Evolutionary conservation across 2,888 invertebrate genomes (phyloP).

Genomic region (Oscheius sp.): DNA sequence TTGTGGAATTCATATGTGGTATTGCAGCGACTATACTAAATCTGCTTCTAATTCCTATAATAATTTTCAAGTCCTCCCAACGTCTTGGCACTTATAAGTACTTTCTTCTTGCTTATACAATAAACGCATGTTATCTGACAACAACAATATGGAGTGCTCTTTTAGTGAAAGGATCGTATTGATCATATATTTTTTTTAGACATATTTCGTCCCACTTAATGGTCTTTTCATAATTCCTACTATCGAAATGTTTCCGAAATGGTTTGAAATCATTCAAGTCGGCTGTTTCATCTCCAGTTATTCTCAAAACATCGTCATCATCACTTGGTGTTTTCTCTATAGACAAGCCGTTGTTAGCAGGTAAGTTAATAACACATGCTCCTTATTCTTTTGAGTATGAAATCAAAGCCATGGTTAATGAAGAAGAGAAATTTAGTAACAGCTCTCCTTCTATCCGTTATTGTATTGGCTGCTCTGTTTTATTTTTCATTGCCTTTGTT

Average conservation of each 20-base stretch:
- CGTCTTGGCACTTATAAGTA: background rate
- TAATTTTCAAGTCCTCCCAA: background rate
- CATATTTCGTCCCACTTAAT: background rate
- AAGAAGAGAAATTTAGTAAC: background rate
- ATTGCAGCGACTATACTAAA: background rate
- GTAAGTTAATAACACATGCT: background rate
- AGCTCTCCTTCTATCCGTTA: background rate
- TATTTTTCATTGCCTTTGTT: background rate
- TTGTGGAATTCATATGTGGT: constrained; percentile 37
- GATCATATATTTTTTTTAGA: background rate
- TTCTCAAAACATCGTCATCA: background rate
- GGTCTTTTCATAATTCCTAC: constrained; percentile 9
- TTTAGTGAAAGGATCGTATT: no score
- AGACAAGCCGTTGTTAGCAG: background rate
- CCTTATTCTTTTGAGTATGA: background rate
- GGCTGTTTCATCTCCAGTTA: background rate
- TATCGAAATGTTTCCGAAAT: background rate
- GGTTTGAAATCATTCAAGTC: constrained; percentile 9
- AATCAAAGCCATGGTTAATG: background rate
- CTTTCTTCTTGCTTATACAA: background rate
- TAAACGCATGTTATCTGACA: no score
- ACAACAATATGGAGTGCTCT: no score
- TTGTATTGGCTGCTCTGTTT: background rate
- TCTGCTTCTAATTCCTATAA: background rate
- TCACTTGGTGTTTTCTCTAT: constrained; percentile 2